These are phyloP conservation scores for Forbesichthys papilliferus DNA, from an alignment of 2,113 vertebrate species.

Conservation along the genomic window DNA sequence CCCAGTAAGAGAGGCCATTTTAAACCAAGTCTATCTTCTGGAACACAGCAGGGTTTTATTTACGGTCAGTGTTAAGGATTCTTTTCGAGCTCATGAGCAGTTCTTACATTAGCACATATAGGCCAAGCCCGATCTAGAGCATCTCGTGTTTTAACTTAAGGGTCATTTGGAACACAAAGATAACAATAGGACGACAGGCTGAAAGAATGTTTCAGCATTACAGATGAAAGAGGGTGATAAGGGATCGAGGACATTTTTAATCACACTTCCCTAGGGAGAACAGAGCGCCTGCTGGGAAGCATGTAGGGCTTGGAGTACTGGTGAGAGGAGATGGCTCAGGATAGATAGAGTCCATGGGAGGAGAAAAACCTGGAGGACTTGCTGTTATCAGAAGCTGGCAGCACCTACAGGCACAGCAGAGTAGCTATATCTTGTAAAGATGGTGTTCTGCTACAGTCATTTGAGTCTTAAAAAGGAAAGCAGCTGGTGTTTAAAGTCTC, in stretches of 20 bases:
- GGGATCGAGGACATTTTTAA: conserved; percentile 47
- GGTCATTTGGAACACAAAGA: conserved; percentile 36
- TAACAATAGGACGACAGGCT: conserved; percentile 36
- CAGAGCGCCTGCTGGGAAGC: conserved; percentile 21
- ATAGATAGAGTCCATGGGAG: conserved; percentile 39
- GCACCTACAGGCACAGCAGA: conserved; percentile 14
- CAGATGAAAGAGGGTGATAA: conserved; percentile 46
- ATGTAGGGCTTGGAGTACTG: conserved; percentile 11
- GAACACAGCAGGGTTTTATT: not conserved
- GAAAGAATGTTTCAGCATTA: conserved; percentile 33
- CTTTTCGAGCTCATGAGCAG: not conserved
- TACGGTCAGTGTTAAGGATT: not conserved
- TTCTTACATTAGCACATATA: conserved; percentile 7
- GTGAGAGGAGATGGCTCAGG: conserved; percentile 25
- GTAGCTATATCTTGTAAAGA: conserved; percentile 18
- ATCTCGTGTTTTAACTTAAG: conserved; percentile 29
- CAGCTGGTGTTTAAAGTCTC: not conserved
- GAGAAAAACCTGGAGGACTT: conserved; percentile 39
- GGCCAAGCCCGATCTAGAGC: conserved; percentile 15
- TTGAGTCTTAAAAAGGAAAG: conserved; percentile 18
- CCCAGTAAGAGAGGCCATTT: not conserved
- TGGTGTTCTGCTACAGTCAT: conserved; percentile 9
- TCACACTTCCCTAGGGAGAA: conserved; percentile 25
- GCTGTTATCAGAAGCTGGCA: conserved; percentile 36
- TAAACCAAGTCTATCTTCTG: not conserved